Evolutionary conservation across 2,888 invertebrate genomes (phyloP), one percentile per base, ranked within the genome.

Genomic region (Limnephilus marmoratus): DNA sequence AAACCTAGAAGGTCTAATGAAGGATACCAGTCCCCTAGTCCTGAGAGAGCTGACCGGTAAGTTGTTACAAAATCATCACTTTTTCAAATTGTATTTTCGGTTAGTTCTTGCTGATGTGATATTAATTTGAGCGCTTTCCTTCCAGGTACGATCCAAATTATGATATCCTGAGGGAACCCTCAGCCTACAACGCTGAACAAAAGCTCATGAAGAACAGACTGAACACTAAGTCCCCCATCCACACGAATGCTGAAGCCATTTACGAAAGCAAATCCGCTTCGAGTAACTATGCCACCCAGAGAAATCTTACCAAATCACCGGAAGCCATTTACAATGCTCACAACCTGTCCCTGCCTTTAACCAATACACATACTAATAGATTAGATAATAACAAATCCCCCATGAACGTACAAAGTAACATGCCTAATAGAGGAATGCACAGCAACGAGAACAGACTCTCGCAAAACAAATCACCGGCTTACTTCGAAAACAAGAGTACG

Each of bases 1-100:
- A 98, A 98, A 95, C 98, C 98, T 0, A 96, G 98, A 94, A 96
- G 98, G 91, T 97, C 98, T 80, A 98, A 97, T 93, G 98, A 98
- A 94, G 97, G 97, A 81, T 98, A 97, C 94, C 97, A 97, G 86
- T 98, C 98, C 7, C 97, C 97, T 0, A 97, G 97, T 94, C 97
- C 97, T 81, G 97, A 98, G 94, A 96, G 97, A 37, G 81, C 45
- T 45, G 90, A 92, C n/a, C 85, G 90, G 85, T 91, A 37, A 45
- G 85, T 81, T 88, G 9, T n/a, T 68, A 68, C 68, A 68, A 1
- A 68, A 68, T 85, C 68, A 15, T 31, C 13, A 37, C 37, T 41
- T 80, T 0, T 12, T 53, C 9, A 49, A 41, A 41, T 29, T 1
- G 1, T 11, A 15, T 82, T 31, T 0, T 11, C 31, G 29, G 82